Evolutionary conservation across 2,888 invertebrate genomes (phyloP).

Genomic region (Drosophila atripex): DNA sequence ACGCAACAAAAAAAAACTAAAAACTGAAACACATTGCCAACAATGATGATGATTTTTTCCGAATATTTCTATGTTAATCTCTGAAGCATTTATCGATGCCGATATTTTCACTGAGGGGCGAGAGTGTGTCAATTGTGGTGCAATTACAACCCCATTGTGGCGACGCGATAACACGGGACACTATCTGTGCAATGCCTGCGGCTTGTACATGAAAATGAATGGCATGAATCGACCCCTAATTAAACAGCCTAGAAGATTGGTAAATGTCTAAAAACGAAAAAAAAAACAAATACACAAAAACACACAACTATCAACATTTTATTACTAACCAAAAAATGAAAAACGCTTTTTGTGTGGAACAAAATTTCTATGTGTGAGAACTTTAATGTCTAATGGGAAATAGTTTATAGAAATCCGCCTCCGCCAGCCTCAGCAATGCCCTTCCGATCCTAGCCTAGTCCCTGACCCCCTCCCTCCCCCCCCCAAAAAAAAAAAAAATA

Average conservation of each 20-base stretch:
- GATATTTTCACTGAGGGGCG: constrained; percentile 91
- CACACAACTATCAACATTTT: constrained; percentile 44
- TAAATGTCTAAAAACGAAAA: constrained; percentile 85
- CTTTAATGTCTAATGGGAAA: constrained; percentile 45
- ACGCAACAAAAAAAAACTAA: constrained; percentile 15
- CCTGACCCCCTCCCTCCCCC: constrained; percentile 36
- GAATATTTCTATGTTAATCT: constrained; percentile 56
- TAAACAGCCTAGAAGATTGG: constrained; percentile 96
- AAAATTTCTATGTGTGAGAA: constrained; percentile 72
- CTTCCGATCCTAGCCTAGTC: constrained; percentile 49
- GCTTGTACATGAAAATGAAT: constrained; percentile 98
- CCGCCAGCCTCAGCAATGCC: constrained; percentile 54
- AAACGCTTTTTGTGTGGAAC: constrained; percentile 75
- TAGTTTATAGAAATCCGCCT: constrained; percentile 84
- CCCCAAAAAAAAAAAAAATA: constrained; percentile 17
- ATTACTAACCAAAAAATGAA: constrained; percentile 52
- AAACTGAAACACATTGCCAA: constrained; percentile 22
- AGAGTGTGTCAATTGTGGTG: constrained; percentile 99
- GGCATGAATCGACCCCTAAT: constrained; percentile 96
- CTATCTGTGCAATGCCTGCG: constrained; percentile 99
- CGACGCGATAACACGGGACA: constrained; percentile 99
- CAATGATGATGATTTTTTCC: constrained; percentile 44
- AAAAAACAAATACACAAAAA: constrained; percentile 28
- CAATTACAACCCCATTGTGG: constrained; percentile 98
- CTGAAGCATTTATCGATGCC: constrained; percentile 84